Conservation (phyloP, 2,113 vertebrate genomes). For the Zosterops pallidus region DNA sequence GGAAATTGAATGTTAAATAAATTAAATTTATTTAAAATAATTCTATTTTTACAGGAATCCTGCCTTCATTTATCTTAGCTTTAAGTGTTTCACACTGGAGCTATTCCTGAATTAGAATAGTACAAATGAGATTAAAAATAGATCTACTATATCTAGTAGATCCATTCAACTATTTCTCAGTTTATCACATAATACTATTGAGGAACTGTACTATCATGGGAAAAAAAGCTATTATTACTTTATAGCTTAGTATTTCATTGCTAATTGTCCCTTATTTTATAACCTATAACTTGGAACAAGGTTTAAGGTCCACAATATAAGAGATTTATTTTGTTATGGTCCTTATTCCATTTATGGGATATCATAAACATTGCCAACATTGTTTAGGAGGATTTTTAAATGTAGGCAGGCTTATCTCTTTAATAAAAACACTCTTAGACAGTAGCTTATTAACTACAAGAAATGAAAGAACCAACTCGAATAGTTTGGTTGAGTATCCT, state of each 20-base stretch:
- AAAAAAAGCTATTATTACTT: background rate
- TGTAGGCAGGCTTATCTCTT: background rate
- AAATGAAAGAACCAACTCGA: background rate
- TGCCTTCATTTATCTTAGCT: background rate
- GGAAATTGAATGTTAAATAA: background rate
- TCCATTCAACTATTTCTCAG: background rate
- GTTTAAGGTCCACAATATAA: background rate
- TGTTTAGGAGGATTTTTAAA: background rate
- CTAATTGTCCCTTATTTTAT: conserved; percentile 15
- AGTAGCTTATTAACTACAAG: background rate
- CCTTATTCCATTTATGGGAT: background rate
- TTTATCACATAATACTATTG: background rate
- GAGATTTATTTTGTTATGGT: background rate
- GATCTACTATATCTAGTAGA: background rate
- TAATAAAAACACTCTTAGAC: background rate
- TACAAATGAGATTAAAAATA: background rate
- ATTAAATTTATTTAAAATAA: background rate
- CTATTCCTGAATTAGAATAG: background rate
- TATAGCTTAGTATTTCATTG: conserved; percentile 4
- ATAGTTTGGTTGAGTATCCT: background rate
- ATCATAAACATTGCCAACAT: background rate
- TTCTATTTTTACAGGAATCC: background rate
- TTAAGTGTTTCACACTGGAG: background rate
- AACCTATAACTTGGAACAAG: background rate
- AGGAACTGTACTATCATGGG: background rate